Percentiles rank a stretch among this genome's conserved stretches.
Evolutionary conservation across 2,888 invertebrate species (phyloP).

Genomic region (Heliconius sara): DNA sequence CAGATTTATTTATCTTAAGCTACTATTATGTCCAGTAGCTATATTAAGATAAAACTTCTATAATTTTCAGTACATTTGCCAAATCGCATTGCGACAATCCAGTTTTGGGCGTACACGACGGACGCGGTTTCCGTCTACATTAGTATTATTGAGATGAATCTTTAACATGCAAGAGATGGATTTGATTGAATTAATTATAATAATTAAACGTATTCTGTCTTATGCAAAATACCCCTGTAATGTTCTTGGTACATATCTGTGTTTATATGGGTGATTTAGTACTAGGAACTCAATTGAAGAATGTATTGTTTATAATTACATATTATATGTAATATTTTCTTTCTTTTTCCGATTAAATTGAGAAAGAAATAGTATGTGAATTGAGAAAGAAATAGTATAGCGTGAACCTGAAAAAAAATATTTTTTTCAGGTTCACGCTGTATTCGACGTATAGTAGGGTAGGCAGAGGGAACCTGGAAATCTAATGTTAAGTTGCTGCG

Average conservation of each 20-base stretch:
- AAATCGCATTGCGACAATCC: slow-evolving; percentile 6
- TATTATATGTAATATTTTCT: neutral
- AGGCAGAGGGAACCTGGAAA: neutral
- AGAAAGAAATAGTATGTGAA: too few species aligned
- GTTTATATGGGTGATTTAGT: neutral
- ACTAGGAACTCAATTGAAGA: neutral
- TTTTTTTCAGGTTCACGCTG: too few species aligned
- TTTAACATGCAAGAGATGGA: slow-evolving; percentile 10
- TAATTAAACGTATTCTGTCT: slow-evolving; percentile 5
- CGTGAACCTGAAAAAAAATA: too few species aligned
- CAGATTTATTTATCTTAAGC: neutral
- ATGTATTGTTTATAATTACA: neutral
- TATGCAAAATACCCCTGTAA: neutral
- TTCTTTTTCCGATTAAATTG: neutral
- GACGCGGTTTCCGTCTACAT: slow-evolving; percentile 5
- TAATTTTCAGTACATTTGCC: slow-evolving; percentile 10
- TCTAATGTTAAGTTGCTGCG: neutral
- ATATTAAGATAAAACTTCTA: neutral
- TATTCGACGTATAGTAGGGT: too few species aligned
- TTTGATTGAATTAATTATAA: slow-evolving; percentile 10
- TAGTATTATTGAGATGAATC: slow-evolving; percentile 21
- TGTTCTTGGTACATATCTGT: neutral
- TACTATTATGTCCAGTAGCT: neutral
- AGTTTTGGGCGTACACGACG: neutral
- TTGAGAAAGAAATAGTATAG: too few species aligned